Base-by-base conservation (phyloP, 2,113 vertebrate species). In the Maccullochella peelii region DNA sequence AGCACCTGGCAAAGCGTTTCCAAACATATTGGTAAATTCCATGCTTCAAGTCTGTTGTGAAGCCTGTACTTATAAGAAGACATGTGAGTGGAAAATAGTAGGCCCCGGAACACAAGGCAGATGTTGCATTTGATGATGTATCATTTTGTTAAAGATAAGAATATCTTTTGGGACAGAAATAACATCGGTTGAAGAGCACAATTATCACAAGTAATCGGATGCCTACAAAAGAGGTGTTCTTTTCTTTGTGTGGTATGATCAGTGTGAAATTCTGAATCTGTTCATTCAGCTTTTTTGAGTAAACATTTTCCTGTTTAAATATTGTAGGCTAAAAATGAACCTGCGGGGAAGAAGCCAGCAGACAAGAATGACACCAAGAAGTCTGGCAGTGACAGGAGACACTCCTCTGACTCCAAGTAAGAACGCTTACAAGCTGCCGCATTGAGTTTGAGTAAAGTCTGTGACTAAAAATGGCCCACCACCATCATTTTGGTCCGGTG, bases 261-360 rank as follows among this genome's bases (percentile, higher is more conserved):
- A 27, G 16, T 30, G 18, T 58, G 25, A 49, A 50, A 40, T 77
- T 21, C 0, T 18, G n/a, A n/a, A 57, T 47, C 11, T 14, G 16
- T 5, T 16, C 1, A 21, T 70, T 44, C 15, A 8, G 1, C 36
- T 52, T 3, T 47, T 65, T 14, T 84, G 8, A 71, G 21, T 54
- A 25, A 84, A 57, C 8, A 0, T 36, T 1, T 61, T 83, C 1
- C 8, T 8, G 2, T 63, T 27, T 8, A 9, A 73, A 42, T 33
- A 25, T 59, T 85, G 16, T 59, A 99, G 98, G 98, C 97, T 54
- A 99, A 99, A 94, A 99, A 99, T 15, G 98, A 99, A 84, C 98
- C 98, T 6, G 96, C 97, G 0, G 98, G 97, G 50, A 99, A 98
- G 79, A 99, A 98, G 84, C 93, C 96, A 38, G 93, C 94, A 0